Conservation (phyloP, 2,113 vertebrate species). For the Bubo scandiacus region DNA sequence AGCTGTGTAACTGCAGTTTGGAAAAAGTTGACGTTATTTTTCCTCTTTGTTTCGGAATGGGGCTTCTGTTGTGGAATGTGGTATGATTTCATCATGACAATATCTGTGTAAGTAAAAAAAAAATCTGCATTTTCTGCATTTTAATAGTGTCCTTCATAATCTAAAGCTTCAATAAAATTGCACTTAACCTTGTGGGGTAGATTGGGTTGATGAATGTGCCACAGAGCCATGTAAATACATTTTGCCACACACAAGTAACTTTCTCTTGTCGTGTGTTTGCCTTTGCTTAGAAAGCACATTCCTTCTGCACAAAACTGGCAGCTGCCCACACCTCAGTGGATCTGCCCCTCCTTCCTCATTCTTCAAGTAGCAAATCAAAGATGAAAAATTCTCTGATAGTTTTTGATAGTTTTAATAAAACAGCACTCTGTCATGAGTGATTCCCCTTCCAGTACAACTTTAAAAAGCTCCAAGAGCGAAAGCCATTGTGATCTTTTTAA, state of each 20-base stretch:
- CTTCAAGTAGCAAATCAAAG: background rate
- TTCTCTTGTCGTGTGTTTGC: background rate
- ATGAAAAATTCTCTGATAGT: background rate
- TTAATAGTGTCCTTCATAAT: background rate
- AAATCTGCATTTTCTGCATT: background rate
- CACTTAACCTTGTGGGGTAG: background rate
- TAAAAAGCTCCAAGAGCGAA: background rate
- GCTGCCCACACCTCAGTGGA: background rate
- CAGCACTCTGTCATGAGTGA: background rate
- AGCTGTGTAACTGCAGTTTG: slow-evolving; percentile 25
- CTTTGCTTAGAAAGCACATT: slow-evolving; percentile 2
- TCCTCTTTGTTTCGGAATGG: background rate
- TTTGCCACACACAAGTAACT: background rate
- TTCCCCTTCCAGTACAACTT: background rate
- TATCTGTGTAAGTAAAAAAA: background rate
- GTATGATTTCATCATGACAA: background rate
- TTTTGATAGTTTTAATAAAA: background rate
- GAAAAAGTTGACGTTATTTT: slow-evolving; percentile 6
- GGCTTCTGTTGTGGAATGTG: background rate
- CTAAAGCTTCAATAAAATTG: background rate
- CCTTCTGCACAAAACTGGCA: background rate
- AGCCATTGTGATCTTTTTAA: background rate
- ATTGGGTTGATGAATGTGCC: background rate
- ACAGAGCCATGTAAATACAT: background rate
- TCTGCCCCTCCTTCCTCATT: background rate